These are phyloP conservation scores for Mactromeris polynyma DNA, from an alignment of 2,888 invertebrate genomes.

Conservation along the genomic window DNA sequence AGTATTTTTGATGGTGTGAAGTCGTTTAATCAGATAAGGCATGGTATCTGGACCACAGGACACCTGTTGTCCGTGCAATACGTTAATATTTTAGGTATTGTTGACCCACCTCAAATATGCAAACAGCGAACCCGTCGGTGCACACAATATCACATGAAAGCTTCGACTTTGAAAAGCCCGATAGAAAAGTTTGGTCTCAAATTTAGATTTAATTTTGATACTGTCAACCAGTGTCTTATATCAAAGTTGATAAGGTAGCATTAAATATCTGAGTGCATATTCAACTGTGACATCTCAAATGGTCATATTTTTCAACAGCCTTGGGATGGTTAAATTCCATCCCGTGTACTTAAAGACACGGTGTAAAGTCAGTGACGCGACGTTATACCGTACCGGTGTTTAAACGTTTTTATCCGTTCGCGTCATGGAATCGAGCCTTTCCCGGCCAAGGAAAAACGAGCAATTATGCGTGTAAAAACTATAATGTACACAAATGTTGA, in stretches of 20 bases:
- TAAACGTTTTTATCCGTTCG: no score
- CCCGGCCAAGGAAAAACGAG: no score
- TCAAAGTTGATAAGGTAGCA: neutral
- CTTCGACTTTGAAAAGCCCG: neutral
- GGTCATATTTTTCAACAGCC: no score
- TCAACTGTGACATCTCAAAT: no score
- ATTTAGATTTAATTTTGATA: constrained; percentile 19
- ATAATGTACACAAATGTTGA: no score
- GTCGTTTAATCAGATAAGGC: neutral
- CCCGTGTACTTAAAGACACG: no score
- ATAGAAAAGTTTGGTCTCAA: neutral
- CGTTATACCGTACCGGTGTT: no score
- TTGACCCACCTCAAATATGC: neutral
- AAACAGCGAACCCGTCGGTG: neutral
- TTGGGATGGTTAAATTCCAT: no score
- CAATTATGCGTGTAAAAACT: no score
- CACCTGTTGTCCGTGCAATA: neutral
- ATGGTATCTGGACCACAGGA: neutral
- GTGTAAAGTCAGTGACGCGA: no score
- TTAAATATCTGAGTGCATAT: no score
- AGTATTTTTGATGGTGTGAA: neutral
- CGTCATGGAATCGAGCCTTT: no score
- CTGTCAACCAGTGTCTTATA: constrained; percentile 11
- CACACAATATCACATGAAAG: neutral
- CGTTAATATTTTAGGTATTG: neutral